These are phyloP conservation scores for Erinaceus europaeus DNA, from an alignment of 2,113 vertebrate genomes.

Conservation along the genomic window DNA sequence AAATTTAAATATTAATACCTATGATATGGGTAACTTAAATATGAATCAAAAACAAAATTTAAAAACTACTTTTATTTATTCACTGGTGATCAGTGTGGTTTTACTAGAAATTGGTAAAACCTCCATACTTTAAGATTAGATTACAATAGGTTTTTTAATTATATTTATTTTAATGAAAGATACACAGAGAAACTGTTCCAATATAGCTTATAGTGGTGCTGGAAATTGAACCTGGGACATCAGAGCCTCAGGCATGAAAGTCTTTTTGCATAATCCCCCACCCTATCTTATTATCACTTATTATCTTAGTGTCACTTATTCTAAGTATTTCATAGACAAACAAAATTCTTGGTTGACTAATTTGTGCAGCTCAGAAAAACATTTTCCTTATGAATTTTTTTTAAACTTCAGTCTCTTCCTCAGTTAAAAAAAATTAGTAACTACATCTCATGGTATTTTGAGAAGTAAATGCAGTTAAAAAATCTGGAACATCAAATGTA, in stretches of 20 bases:
- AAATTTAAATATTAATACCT: too few species aligned
- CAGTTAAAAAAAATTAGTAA: slow-evolving; percentile 10
- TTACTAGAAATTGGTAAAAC: neutral
- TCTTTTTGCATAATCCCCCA: too few species aligned
- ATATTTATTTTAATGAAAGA: too few species aligned
- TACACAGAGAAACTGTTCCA: too few species aligned
- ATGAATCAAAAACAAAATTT: too few species aligned
- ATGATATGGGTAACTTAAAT: too few species aligned
- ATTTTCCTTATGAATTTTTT: slow-evolving; percentile 11
- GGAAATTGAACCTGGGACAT: too few species aligned
- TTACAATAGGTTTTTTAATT: too few species aligned
- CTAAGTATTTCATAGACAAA: slow-evolving; percentile 12
- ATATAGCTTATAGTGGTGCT: too few species aligned
- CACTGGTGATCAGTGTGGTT: neutral
- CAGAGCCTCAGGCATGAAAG: too few species aligned
- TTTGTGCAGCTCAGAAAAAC: neutral
- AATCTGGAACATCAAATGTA: neutral
- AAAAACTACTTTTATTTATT: neutral
- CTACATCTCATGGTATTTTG: neutral
- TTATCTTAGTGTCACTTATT: neutral
- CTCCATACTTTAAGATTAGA: neutral
- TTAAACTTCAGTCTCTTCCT: slow-evolving; percentile 24
- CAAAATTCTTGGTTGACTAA: neutral
- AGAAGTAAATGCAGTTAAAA: slow-evolving; percentile 37
- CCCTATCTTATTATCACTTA: too few species aligned